Evolutionary conservation across 1,140 invertebrate genomes (phyloP).

Genomic region (Danaus melanippus): DNA sequence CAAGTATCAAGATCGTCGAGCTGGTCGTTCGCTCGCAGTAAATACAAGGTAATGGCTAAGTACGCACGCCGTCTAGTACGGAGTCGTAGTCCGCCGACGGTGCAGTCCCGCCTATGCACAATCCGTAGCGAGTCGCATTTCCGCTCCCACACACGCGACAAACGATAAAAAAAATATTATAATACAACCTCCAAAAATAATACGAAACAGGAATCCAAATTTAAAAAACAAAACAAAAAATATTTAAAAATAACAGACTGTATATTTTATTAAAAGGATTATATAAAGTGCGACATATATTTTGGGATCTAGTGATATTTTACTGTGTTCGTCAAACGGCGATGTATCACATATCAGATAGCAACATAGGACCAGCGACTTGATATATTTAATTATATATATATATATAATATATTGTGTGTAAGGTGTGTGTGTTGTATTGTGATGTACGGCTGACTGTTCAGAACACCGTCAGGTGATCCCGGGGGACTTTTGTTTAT

Average conservation of each 20-base stretch:
- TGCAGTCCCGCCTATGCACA: conserved; percentile 70
- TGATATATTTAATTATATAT: conserved; percentile 41
- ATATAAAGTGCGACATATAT: conserved; percentile 8
- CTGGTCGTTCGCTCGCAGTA: conserved; percentile 50
- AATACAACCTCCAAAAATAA: conserved; percentile 41
- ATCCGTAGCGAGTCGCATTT: conserved; percentile 64
- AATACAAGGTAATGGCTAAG: conserved; percentile 72
- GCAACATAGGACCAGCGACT: conserved; percentile 65
- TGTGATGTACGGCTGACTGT: conserved; percentile 46
- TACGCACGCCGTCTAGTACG: conserved; percentile 67
- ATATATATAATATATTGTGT: conserved; percentile 47
- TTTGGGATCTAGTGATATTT: conserved; percentile 62
- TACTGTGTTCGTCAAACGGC: conserved; percentile 31
- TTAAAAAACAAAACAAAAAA: conserved; percentile 47
- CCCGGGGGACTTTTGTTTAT: conserved; percentile 42
- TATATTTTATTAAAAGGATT: conserved; percentile 30
- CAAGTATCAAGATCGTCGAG: conserved; percentile 50
- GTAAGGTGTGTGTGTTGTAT: conserved; percentile 42
- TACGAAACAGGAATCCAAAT: conserved; percentile 26
- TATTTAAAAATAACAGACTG: conserved; percentile 47
- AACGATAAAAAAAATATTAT: conserved; percentile 44
- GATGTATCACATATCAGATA: conserved; percentile 66
- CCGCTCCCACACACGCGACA: conserved; percentile 58
- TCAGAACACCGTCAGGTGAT: conserved; percentile 45
- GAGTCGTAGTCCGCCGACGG: conserved; percentile 40